Conservation (phyloP, 2,888 invertebrate genomes). For the Stenoptilia bipunctidactyla region DNA sequence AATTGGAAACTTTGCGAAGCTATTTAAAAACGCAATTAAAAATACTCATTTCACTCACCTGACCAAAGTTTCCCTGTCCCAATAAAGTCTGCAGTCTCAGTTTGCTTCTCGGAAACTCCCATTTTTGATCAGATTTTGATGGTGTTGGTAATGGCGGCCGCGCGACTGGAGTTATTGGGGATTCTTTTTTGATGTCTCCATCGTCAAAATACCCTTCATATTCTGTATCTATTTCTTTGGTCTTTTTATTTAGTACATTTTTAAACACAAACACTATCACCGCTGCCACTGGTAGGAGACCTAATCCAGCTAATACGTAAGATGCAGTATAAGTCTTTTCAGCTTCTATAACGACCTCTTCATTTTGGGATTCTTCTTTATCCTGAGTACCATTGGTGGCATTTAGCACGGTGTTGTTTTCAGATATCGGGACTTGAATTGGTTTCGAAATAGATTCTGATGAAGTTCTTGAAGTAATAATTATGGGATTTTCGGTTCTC, state of each 20-base stretch:
- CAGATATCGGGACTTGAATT: slow-evolving; percentile 22
- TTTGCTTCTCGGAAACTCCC: slow-evolving; percentile 85
- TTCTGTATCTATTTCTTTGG: slow-evolving; percentile 68
- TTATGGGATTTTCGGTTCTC: slow-evolving; percentile 32
- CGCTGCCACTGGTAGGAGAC: slow-evolving; percentile 70
- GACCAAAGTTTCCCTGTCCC: slow-evolving; percentile 89
- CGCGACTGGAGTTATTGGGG: slow-evolving; percentile 65
- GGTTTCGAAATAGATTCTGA: slow-evolving; percentile 47
- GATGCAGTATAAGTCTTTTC: slow-evolving; percentile 73
- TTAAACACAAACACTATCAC: slow-evolving; percentile 70
- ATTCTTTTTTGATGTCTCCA: slow-evolving; percentile 61
- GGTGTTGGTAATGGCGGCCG: slow-evolving; percentile 67
- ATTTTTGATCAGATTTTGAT: slow-evolving; percentile 71
- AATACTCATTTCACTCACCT: too few species aligned
- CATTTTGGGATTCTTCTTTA: slow-evolving; percentile 35
- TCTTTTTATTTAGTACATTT: slow-evolving; percentile 65
- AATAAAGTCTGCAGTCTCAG: slow-evolving; percentile 82
- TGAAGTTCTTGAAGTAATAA: slow-evolving; percentile 57
- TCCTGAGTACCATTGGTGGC: slow-evolving; percentile 25
- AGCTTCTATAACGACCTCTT: slow-evolving; percentile 70
- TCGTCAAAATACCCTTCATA: slow-evolving; percentile 75
- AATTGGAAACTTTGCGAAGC: too few species aligned
- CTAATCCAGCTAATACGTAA: slow-evolving; percentile 72
- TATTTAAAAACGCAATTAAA: too few species aligned
- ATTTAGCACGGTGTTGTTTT: slow-evolving; percentile 25